Conservation (phyloP, 2,797 vertebrate species). For the Zalophus californianus region DNA sequence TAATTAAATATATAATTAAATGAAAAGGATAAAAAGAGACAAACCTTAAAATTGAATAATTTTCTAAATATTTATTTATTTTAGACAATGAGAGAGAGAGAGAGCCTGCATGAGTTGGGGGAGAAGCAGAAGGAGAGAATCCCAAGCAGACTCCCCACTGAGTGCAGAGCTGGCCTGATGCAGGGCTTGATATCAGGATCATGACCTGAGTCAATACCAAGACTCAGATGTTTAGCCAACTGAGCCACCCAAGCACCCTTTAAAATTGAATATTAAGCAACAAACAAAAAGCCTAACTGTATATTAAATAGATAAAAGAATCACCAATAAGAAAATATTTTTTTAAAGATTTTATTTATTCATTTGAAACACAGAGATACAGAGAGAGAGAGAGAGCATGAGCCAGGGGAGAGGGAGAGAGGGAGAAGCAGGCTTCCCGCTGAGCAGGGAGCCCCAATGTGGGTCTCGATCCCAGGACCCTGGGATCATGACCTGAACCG, state of each 20-base stretch:
- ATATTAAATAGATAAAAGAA: not conserved
- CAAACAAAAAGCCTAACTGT: not conserved
- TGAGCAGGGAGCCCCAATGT: too few relatives aligned
- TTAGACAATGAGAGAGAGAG: not conserved
- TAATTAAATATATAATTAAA: not conserved
- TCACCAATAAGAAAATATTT: not conserved
- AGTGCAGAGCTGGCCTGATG: not conserved
- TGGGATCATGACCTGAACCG: too few relatives aligned
- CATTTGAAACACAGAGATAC: too few relatives aligned
- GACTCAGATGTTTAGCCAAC: not conserved
- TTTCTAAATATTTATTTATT: not conserved
- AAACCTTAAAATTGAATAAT: not conserved
- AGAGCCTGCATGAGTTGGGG: not conserved
- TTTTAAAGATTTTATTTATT: too few relatives aligned
- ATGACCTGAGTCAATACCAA: not conserved
- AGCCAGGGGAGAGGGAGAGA: too few relatives aligned
- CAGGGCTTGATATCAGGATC: not conserved
- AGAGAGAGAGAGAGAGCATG: too few relatives aligned
- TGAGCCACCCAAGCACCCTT: not conserved
- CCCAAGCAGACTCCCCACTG: not conserved
- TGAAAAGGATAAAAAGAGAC: not conserved
- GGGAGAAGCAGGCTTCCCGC: too few relatives aligned
- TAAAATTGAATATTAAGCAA: not conserved
- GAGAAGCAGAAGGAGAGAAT: not conserved
- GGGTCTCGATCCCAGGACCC: too few relatives aligned